Base-by-base conservation (phyloP, 2,797 vertebrate species). In the Centroberyx gerrardi region DNA sequence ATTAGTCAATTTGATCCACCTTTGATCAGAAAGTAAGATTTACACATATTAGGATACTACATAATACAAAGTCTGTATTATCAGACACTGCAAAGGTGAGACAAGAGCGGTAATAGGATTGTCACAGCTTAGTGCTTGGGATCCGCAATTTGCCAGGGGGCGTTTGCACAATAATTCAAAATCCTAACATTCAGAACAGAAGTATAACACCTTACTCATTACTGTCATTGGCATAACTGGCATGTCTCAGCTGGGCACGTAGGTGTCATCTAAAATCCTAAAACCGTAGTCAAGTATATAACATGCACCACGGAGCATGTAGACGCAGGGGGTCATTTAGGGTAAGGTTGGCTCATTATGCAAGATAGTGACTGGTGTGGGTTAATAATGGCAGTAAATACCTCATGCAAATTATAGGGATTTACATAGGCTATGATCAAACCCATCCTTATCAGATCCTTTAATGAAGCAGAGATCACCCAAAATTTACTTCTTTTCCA, bases 51-150 rank as follows among this genome's bases (percentile, higher is more conserved):
- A 22, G 22, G 22, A 22, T 22, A 22, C 22, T 22, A 22, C 22
- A 22, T 18, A 8, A 42, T 1, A 63, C 27, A 53, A 42, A 54
- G 38, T 28, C 42, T 56, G 44, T 17, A 14, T 48, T 64, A 13
- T 55, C 8, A 55, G 27, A 69, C 68, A 55, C 28, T 55, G 49
- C 36, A 52, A 31, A 66, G 60, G 48, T 66, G 46, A 76, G 36
- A 46, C 33, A 40, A 52, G 51, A 33, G n/a, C 4, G 18, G 36
- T 65, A 81, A 85, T 74, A 49, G 29, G 66, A 82, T 74, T 83
- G 62, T 74, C 42, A 63, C 22, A 65, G 69, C 22, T 86, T 79
- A 81, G 38, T 28, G 8, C 46, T 61, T 55, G 14, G 40, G 42
- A 60, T 44, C 9, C 44, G 65, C 56, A 70, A 33, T 72, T 78